Evolutionary conservation across 2,888 invertebrate species (phyloP), one percentile per base, ranked within the genome.

Genomic region (Pogonocherus hispidulus): DNA sequence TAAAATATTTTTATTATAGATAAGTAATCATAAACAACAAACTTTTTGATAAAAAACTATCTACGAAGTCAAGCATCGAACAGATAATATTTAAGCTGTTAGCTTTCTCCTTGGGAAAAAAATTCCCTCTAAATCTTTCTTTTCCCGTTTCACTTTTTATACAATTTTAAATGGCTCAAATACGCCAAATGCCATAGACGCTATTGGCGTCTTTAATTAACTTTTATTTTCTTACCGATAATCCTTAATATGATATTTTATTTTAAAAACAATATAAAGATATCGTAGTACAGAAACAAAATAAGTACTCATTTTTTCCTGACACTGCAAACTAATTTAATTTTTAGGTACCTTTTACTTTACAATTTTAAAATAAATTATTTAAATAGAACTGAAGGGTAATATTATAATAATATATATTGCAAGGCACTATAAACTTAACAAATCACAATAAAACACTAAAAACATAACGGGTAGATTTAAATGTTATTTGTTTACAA

Each of bases 401-500:
- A n/a, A n/a, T n/a, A n/a, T n/a, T n/a, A n/a, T n/a, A n/a, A n/a
- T n/a, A n/a, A n/a, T n/a, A n/a, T n/a, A n/a, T n/a, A n/a, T n/a
- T n/a, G n/a, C n/a, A n/a, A n/a, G n/a, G n/a, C n/a, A n/a, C n/a
- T n/a, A n/a, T n/a, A n/a, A n/a, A n/a, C n/a, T n/a, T n/a, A n/a
- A n/a, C n/a, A n/a, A n/a, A n/a, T n/a, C n/a, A n/a, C n/a, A n/a
- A n/a, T n/a, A n/a, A n/a, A n/a, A n/a, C n/a, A n/a, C n/a, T n/a
- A n/a, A n/a, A n/a, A n/a, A n/a, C n/a, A n/a, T n/a, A n/a, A n/a
- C n/a, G n/a, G n/a, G n/a, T n/a, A n/a, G n/a, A n/a, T n/a, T n/a
- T n/a, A n/a, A n/a, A n/a, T n/a, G n/a, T n/a, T n/a, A n/a, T 23
- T 51, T 52, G 27, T 52, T 52, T 32, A 18, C 6, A 32, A 32